Conservation (phyloP, 2,113 vertebrate genomes). For the Hippopotamus amphibius region DNA sequence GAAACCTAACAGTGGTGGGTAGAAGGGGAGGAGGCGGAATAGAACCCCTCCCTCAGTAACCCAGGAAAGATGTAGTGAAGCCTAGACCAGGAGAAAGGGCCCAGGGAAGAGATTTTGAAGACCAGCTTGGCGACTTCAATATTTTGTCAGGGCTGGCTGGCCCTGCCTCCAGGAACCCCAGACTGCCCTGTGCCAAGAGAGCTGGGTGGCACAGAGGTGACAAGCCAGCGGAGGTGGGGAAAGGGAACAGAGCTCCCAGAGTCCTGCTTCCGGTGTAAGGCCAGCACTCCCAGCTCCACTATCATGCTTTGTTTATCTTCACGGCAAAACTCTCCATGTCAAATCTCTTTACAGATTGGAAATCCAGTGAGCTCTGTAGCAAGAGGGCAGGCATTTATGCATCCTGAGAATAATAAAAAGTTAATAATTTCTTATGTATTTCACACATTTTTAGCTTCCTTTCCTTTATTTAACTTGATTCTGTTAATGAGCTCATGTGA, state of each 20-base stretch:
- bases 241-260: not conserved
- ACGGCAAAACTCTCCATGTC: not conserved
- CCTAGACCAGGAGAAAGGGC: not conserved
- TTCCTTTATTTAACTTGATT: constrained; percentile 1
- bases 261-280: not conserved
- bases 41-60: not conserved
- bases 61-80: not conserved
- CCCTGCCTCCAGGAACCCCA: not conserved
- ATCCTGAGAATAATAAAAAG: not conserved
- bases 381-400: not conserved
- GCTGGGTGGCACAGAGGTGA: not conserved
- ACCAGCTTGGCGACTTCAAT: not conserved
- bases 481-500: not conserved
- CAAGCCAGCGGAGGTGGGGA: not conserved
- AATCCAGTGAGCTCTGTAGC: not conserved
- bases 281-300: not conserved
- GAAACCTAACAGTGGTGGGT: not conserved
- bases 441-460: not conserved
- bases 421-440: not conserved
- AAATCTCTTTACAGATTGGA: not conserved
- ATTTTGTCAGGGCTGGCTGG: not conserved
- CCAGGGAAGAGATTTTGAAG: not conserved
- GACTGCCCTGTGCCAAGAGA: not conserved
- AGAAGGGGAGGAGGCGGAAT: not conserved
- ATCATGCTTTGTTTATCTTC: not conserved